Evolutionary conservation across 2,888 invertebrate genomes (phyloP).

Genomic region (Elaeidobius kamerunicus): DNA sequence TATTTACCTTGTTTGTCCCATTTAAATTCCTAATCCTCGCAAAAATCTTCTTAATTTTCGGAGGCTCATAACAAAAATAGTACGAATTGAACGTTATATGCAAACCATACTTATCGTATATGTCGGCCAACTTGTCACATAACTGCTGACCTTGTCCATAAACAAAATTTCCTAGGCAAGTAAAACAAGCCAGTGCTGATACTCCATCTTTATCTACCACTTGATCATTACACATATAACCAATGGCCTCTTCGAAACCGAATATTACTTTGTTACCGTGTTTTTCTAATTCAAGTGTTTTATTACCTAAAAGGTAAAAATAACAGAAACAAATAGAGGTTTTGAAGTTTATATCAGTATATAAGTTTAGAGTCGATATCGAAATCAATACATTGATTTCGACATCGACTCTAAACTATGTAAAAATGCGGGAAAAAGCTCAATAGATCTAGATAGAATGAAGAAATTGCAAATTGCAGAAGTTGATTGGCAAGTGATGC

Average conservation of each 20-base stretch:
- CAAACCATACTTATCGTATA: conserved; percentile 85
- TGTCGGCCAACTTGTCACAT: conserved; percentile 62
- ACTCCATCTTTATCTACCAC: conserved; percentile 97
- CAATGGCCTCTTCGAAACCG: conserved; percentile 98
- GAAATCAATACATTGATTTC: too few species aligned
- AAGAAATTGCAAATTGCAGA: too few species aligned
- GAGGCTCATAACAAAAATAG: conserved; percentile 77
- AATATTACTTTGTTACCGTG: conserved; percentile 79
- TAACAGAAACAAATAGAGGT: too few species aligned
- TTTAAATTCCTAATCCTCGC: conserved; percentile 73
- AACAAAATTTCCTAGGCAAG: conserved; percentile 73
- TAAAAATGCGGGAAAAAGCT: too few species aligned
- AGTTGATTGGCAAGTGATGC: too few species aligned
- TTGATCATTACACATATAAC: conserved; percentile 88
- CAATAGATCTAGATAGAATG: too few species aligned
- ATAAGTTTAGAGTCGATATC: too few species aligned
- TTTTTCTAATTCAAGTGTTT: conserved; percentile 66
- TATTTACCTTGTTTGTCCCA: conserved; percentile 59
- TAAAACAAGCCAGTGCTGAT: conserved; percentile 77
- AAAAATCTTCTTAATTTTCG: conserved; percentile 72
- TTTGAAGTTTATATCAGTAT: too few species aligned
- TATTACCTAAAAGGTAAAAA: conserved; percentile 70
- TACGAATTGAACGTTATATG: conserved; percentile 89
- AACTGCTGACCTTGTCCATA: conserved; percentile 58
- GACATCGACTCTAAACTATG: too few species aligned